Percentiles rank a stretch among this genome's conserved stretches.
Evolutionary conservation across 2,113 vertebrate species (phyloP).

Genomic region (Helogale parvula): DNA sequence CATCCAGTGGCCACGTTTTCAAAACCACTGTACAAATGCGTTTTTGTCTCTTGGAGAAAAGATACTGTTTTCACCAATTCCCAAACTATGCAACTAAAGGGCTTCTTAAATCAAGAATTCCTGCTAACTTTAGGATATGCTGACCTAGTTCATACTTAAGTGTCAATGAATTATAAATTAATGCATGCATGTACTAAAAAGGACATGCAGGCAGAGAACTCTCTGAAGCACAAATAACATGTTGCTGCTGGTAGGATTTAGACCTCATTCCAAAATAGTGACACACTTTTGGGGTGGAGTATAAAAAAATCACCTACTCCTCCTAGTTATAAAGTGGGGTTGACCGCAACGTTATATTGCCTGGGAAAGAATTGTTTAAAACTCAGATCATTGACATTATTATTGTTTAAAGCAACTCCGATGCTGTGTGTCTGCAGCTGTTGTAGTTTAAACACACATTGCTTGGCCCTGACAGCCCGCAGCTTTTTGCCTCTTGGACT

Average conservation of each 20-base stretch:
- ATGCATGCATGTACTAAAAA: background rate
- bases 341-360: background rate
- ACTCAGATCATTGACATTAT: background rate
- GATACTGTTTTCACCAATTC: background rate
- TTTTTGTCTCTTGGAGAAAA: background rate
- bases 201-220: background rate
- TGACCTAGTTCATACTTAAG: constrained; percentile 5
- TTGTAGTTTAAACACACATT: constrained; percentile 61
- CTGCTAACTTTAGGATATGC: background rate
- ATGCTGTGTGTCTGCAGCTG: constrained; percentile 54
- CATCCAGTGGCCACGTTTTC: background rate
- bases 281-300: background rate
- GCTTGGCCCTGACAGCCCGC: background rate
- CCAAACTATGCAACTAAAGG: background rate
- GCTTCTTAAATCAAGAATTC: background rate
- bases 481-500: constrained; percentile 53
- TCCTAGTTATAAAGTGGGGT: background rate
- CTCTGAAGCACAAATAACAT: background rate
- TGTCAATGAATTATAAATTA: constrained; percentile 46
- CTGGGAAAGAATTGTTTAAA: constrained; percentile 32
- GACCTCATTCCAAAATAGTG: constrained; percentile 18
- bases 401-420: constrained; percentile 31
- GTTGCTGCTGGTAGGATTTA: background rate
- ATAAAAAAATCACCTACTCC: background rate
- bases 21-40: background rate